Percentiles rank a stretch among this genome's conserved stretches.
Evolutionary conservation across 1,140 invertebrate genomes (phyloP).

Genomic region (Lucilia cuprina): DNA sequence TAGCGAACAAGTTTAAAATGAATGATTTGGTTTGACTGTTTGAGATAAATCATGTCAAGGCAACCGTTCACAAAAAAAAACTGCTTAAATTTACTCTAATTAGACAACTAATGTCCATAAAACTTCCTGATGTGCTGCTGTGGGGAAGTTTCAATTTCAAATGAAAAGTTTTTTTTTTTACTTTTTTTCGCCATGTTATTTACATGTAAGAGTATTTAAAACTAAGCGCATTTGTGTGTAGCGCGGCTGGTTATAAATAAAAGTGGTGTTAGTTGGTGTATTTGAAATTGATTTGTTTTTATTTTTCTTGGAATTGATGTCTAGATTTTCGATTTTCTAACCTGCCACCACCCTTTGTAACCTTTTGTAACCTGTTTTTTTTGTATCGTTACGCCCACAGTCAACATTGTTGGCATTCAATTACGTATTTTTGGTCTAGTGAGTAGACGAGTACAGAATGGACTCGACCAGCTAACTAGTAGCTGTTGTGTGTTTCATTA

Average conservation of each 20-base stretch:
- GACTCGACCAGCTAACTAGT: background rate
- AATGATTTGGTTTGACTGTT: background rate
- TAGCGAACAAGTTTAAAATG: background rate
- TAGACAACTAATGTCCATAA: background rate
- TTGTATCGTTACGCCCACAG: background rate
- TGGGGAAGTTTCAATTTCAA: no score
- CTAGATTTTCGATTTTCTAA: background rate
- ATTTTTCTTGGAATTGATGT: background rate
- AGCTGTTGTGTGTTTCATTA: background rate
- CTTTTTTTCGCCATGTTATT: background rate
- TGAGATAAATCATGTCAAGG: background rate
- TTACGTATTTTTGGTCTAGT: background rate
- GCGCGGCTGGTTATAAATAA: background rate
- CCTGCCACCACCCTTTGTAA: no score
- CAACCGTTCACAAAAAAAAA: background rate
- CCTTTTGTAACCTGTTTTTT: no score
- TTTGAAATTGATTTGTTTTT: background rate
- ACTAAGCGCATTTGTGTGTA: background rate
- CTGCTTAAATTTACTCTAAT: constrained; percentile 7
- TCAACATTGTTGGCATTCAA: constrained; percentile 7
- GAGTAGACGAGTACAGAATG: background rate
- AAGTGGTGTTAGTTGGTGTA: background rate
- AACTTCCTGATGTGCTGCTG: background rate
- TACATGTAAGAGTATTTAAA: background rate
- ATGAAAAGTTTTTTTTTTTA: no score